phyloP scores from a whole-genome alignment of 2,888 invertebrate species.

The Anagyrus pseudococci region DNA sequence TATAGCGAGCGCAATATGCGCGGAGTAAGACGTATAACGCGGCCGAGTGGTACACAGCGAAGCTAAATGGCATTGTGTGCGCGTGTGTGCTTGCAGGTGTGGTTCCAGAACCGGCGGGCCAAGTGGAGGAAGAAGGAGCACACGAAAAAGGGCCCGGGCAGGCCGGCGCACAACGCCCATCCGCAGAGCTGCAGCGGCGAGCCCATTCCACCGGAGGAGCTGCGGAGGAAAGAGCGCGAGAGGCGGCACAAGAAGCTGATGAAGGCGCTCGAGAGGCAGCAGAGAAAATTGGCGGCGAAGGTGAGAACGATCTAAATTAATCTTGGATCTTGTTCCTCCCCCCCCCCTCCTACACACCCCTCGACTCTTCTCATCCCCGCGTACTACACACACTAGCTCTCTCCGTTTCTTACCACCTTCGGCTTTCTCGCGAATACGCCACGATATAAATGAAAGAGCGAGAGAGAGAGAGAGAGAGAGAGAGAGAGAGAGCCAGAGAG shows the following conservation, averaged over 20 bases:
- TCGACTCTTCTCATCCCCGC: background rate
- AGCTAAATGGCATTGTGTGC: too few species aligned
- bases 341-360: background rate
- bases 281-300: slow-evolving; percentile 88
- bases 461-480: background rate
- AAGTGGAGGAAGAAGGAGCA: slow-evolving; percentile 99
- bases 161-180: slow-evolving; percentile 98
- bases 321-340: slow-evolving; percentile 12
- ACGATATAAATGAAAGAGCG: background rate
- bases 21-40: too few species aligned
- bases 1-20: too few species aligned
- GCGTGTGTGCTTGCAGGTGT: slow-evolving; percentile 76
- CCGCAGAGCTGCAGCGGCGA: slow-evolving; percentile 97
- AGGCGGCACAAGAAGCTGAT: slow-evolving; percentile 89
- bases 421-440: background rate
- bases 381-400: background rate
- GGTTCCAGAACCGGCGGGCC: slow-evolving; percentile 99
- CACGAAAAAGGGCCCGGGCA: slow-evolving; percentile 97
- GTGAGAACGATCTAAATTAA: slow-evolving; percentile 45
- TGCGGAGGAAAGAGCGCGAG: slow-evolving; percentile 84
- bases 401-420: background rate
- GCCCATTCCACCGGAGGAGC: slow-evolving; percentile 92
- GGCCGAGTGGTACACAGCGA: too few species aligned
- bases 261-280: slow-evolving; percentile 91
- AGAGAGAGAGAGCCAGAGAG: too few species aligned